These are phyloP conservation scores for Porites cylindrica DNA, from an alignment of 92 coral and sea anemone genomes.

Conservation along the genomic window DNA sequence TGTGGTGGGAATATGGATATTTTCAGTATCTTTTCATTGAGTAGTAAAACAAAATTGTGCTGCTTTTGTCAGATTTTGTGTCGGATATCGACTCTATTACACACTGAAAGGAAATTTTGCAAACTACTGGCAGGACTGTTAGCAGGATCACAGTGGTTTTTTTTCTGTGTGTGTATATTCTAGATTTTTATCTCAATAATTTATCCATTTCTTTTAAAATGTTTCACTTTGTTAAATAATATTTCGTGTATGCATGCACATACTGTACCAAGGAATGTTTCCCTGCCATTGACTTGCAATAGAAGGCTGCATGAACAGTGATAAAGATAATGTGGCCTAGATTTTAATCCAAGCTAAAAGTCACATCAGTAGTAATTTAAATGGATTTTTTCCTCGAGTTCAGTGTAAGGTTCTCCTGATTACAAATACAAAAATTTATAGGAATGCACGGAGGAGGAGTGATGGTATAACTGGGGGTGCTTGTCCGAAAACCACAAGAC, in stretches of 20 bases:
- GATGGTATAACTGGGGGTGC: constrained; percentile 29
- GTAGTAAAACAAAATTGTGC: constrained; percentile 13
- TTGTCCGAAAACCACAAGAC: constrained; percentile 14
- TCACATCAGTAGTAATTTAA: constrained; percentile 22
- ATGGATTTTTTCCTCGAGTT: not conserved
- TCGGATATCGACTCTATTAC: not conserved
- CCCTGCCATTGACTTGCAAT: constrained; percentile 15
- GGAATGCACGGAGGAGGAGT: constrained; percentile 16
- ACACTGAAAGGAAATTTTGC: not conserved
- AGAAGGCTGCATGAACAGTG: constrained; percentile 37
- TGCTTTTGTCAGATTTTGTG: not conserved
- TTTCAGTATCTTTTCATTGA: constrained; percentile 10
- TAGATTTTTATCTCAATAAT: constrained; percentile 17
- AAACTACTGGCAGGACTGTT: constrained; percentile 9
- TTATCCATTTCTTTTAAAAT: constrained; percentile 12
- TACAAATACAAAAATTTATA: constrained; percentile 6
- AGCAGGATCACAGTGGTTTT: constrained; percentile 24
- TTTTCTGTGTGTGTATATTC: constrained; percentile 2
- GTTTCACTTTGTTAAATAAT: constrained; percentile 1
- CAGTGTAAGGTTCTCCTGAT: not conserved
- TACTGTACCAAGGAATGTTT: constrained; percentile 11
- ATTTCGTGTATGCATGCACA: constrained; percentile 7
- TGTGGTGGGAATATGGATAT: not conserved
- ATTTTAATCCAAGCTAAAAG: constrained; percentile 21
- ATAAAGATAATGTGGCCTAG: not conserved